These are phyloP conservation scores for Hippocampus kuda DNA, from an alignment of 2,797 vertebrate genomes.

Conservation along the genomic window DNA sequence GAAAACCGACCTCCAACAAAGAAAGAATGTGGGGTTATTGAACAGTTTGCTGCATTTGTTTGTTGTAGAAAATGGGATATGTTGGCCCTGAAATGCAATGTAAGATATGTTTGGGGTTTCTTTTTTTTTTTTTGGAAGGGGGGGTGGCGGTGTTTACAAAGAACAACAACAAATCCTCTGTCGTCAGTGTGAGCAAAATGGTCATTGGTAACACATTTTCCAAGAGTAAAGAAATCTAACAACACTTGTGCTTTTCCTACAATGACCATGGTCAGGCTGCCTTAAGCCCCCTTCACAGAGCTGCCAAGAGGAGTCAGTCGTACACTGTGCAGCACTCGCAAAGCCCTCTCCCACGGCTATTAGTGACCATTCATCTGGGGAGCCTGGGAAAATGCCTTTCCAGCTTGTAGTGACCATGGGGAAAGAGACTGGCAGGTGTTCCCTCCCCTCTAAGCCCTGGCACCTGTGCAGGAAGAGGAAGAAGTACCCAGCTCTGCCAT, in stretches of 20 bases:
- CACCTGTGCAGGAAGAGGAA: slow-evolving; percentile 64
- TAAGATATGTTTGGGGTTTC: not conserved
- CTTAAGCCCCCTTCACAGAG: slow-evolving; percentile 66
- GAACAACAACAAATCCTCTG: slow-evolving; percentile 34
- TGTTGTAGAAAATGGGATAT: not conserved
- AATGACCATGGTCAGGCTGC: slow-evolving; percentile 63
- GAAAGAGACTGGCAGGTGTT: slow-evolving; percentile 76
- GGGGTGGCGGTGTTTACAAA: not conserved
- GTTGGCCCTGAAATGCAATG: not conserved
- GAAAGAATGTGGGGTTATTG: not conserved
- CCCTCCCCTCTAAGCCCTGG: slow-evolving; percentile 66
- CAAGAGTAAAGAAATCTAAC: slow-evolving; percentile 69
- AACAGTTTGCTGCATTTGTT: not conserved
- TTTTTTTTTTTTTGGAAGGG: slow-evolving; percentile 5
- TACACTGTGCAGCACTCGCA: slow-evolving; percentile 62
- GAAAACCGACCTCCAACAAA: slow-evolving; percentile 4
- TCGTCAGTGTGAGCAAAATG: slow-evolving; percentile 56
- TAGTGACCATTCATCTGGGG: slow-evolving; percentile 73
- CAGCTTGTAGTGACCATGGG: slow-evolving; percentile 68
- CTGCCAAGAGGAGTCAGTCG: slow-evolving; percentile 78
- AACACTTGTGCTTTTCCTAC: slow-evolving; percentile 69
- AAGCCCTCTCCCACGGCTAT: slow-evolving; percentile 81
- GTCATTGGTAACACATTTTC: slow-evolving; percentile 63
- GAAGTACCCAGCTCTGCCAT: slow-evolving; percentile 51
- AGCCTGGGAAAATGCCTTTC: slow-evolving; percentile 84